These are phyloP conservation scores for Menidia menidia DNA, from an alignment of 2,797 vertebrate species.

Conservation along the genomic window DNA sequence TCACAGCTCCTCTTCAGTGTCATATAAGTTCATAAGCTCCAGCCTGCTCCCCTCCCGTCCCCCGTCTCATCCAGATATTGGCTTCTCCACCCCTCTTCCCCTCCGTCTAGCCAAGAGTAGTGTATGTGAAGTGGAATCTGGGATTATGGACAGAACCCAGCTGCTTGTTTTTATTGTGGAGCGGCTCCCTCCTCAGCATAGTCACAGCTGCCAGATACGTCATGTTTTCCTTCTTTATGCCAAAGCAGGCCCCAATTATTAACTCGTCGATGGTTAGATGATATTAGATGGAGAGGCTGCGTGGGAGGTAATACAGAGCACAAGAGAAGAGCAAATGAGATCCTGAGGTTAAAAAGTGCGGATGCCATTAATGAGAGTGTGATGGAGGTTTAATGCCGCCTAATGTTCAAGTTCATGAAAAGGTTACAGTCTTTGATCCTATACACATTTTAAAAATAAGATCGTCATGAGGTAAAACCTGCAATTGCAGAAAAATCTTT, in stretches of 20 bases:
- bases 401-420: constrained; percentile 40
- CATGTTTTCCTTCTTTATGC: constrained; percentile 64
- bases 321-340: constrained; percentile 27
- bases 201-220: constrained; percentile 77
- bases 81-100: constrained; percentile 37
- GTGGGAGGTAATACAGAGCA: constrained; percentile 29
- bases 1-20: constrained; percentile 39
- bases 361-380: constrained; percentile 9
- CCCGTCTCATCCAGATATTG: constrained; percentile 43
- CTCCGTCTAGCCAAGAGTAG: constrained; percentile 45
- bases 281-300: constrained; percentile 45
- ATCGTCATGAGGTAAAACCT: background rate
- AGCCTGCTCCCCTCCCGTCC: constrained; percentile 27
- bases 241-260: constrained; percentile 59
- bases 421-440: constrained; percentile 28
- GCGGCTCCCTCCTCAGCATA: constrained; percentile 61
- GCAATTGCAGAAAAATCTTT: no score
- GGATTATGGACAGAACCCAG: constrained; percentile 70
- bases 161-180: constrained; percentile 75
- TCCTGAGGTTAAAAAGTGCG: constrained; percentile 49
- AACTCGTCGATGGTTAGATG: constrained; percentile 68
- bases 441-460: background rate
- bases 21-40: constrained; percentile 38
- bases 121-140: constrained; percentile 63
- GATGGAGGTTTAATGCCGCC: constrained; percentile 42